Evolutionary conservation across 2,888 invertebrate genomes (phyloP).

Genomic region (Sphaeridia pumilis): DNA sequence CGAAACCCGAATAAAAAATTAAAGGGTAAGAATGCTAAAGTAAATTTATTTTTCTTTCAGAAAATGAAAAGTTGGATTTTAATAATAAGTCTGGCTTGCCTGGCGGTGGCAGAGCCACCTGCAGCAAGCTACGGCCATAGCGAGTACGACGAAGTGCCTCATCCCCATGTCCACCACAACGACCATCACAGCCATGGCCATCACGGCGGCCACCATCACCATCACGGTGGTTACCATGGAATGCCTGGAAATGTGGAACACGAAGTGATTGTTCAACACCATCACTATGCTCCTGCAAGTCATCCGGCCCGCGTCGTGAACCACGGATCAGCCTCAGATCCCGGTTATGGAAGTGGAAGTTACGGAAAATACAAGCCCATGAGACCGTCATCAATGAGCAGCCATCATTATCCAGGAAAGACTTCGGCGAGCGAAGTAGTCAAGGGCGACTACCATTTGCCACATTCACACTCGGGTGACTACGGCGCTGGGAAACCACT

Average conservation of each 20-base stretch:
- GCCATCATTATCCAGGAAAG: background rate
- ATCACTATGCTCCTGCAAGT: slow-evolving; percentile 6
- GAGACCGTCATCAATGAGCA: background rate
- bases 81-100: background rate
- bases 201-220: background rate
- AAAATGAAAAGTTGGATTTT: no score
- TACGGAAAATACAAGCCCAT: background rate
- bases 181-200: background rate
- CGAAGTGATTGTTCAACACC: slow-evolving; percentile 11
- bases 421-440: background rate
- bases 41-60: no score
- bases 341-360: background rate
- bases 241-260: background rate
- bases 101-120: background rate
- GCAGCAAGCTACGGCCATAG: slow-evolving; percentile 1
- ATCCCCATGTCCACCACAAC: slow-evolving; percentile 1
- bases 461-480: background rate
- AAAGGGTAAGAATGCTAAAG: no score
- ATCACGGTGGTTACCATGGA: background rate
- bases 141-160: slow-evolving; percentile 6
- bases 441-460: background rate
- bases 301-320: background rate
- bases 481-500: background rate
- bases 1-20: no score
- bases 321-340: background rate